phyloP scores from a whole-genome alignment of 2,888 invertebrate genomes.

The Gari tellinella region DNA sequence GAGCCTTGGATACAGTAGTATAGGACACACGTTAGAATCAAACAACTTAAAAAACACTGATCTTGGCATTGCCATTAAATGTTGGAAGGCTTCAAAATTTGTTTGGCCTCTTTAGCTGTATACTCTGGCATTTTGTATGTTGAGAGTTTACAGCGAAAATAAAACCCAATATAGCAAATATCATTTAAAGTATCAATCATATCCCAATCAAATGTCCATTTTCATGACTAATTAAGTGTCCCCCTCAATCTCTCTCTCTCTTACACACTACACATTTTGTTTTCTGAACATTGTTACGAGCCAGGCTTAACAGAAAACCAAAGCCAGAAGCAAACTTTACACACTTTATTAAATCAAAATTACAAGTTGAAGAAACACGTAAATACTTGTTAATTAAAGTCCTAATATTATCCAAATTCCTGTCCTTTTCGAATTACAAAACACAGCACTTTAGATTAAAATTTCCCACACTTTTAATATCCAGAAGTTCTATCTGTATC shows the following conservation, averaged over 20 bases:
- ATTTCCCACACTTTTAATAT: no score
- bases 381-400: no score
- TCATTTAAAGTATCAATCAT: neutral
- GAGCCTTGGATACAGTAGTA: constrained; percentile 36
- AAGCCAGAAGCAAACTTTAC: no score
- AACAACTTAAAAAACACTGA: constrained; percentile 6
- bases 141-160: neutral
- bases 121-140: constrained; percentile 1
- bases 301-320: no score
- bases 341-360: no score
- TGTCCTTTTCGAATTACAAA: no score
- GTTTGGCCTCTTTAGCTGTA: neutral
- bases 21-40: constrained; percentile 25
- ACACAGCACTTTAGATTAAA: no score
- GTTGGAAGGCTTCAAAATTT: no score
- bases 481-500: no score
- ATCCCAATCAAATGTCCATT: neutral
- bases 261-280: constrained; percentile 27
- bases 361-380: no score
- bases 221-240: constrained; percentile 7
- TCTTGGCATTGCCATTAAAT: neutral
- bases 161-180: constrained; percentile 3
- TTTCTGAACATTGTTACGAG: constrained; percentile 11
- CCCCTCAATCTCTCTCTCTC: no score
- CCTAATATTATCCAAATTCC: no score